Evolutionary conservation across 2,888 invertebrate species (phyloP).

Genomic region (Diarsia dahlii): DNA sequence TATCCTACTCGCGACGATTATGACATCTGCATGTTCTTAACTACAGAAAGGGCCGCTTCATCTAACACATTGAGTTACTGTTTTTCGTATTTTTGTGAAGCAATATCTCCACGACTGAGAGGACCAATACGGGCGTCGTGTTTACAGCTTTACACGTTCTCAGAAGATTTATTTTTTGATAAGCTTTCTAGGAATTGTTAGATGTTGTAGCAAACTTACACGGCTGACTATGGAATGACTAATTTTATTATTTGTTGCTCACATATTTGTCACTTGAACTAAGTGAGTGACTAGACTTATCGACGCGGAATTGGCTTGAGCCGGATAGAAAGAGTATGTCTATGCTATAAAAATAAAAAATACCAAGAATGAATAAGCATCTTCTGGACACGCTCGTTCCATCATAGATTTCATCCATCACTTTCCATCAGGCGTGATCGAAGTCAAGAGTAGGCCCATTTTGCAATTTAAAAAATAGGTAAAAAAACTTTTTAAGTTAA

Average conservation of each 20-base stretch:
- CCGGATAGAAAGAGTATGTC: background rate
- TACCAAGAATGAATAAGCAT: too few species aligned
- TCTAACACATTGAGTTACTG: constrained; percentile 48
- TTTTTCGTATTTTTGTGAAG: constrained; percentile 41
- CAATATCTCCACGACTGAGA: constrained; percentile 30
- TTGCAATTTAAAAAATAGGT: background rate
- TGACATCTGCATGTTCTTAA: constrained; percentile 43
- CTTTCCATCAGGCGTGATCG: too few species aligned
- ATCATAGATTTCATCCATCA: too few species aligned
- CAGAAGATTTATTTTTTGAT: background rate
- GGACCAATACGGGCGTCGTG: constrained; percentile 34
- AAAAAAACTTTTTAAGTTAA: too few species aligned
- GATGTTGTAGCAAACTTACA: background rate
- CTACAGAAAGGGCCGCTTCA: constrained; percentile 33
- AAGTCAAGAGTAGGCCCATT: too few species aligned
- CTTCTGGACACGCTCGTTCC: too few species aligned
- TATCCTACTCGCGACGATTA: background rate
- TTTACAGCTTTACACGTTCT: constrained; percentile 44
- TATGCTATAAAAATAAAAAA: background rate
- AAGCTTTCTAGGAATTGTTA: constrained; percentile 39
- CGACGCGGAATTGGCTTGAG: background rate
- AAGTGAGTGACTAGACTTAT: background rate
- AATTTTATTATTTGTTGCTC: background rate
- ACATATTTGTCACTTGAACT: background rate
- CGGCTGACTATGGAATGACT: constrained; percentile 14